These are phyloP conservation scores for Drosophila lini DNA, from an alignment of 1,140 invertebrate genomes.

Conservation along the genomic window DNA sequence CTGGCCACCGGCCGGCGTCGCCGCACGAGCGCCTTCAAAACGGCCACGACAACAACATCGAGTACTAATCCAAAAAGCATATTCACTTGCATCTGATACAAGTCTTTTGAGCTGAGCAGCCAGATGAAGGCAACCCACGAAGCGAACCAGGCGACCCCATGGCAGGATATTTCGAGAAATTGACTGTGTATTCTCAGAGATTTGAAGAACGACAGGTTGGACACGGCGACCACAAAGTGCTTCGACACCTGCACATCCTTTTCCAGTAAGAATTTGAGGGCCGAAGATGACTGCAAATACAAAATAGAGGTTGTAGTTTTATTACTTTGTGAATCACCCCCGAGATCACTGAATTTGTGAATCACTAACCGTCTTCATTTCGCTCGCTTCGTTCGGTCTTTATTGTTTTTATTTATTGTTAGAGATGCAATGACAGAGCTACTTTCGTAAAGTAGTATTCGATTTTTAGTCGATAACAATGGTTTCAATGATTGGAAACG, in stretches of 20 bases:
- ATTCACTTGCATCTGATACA: constrained; percentile 93
- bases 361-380: constrained; percentile 31
- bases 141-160: constrained; percentile 94
- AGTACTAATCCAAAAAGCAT: constrained; percentile 92
- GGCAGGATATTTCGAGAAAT: constrained; percentile 92
- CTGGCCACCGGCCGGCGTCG: constrained; percentile 90
- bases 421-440: constrained; percentile 11
- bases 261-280: constrained; percentile 84
- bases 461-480: constrained; percentile 10
- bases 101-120: constrained; percentile 86
- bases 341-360: no score
- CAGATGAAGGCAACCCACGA: constrained; percentile 90
- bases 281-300: constrained; percentile 17
- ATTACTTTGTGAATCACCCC: constrained; percentile 17
- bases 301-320: neutral
- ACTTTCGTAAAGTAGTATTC: neutral
- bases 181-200: constrained; percentile 88
- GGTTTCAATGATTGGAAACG: neutral
- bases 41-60: constrained; percentile 93
- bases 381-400: neutral
- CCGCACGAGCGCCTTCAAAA: constrained; percentile 92
- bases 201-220: constrained; percentile 86
- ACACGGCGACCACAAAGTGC: constrained; percentile 86
- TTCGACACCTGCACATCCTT: constrained; percentile 88
- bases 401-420: constrained; percentile 29